Conservation (phyloP, 35 echinoderm and acorn worm genomes). For the Diadema setosum region DNA sequence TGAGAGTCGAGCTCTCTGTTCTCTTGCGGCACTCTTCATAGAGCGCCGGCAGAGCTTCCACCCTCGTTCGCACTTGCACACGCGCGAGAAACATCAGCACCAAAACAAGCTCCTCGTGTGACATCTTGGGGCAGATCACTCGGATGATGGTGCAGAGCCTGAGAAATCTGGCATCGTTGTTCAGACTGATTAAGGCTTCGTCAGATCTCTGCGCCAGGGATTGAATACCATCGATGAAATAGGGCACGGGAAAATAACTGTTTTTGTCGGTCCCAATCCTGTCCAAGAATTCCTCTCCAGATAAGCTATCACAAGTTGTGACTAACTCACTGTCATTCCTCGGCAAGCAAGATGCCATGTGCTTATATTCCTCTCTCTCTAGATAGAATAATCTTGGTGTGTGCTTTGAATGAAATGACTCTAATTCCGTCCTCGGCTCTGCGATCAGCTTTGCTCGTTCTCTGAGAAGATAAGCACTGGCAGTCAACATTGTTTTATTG, state of each 20-base stretch:
- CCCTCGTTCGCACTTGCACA: constrained; percentile 9
- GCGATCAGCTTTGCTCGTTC: background rate
- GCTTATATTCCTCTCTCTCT: constrained; percentile 1
- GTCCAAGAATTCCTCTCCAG: background rate
- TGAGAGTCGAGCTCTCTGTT: background rate
- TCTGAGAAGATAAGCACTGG: background rate
- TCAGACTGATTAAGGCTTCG: constrained; percentile 13
- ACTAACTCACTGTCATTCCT: background rate
- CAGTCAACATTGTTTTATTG: background rate
- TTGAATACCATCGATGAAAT: background rate
- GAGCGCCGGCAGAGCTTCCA: background rate
- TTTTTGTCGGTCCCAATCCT: background rate
- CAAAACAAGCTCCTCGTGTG: constrained; percentile 15
- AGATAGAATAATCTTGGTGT: constrained; percentile 69
- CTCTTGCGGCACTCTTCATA: constrained; percentile 33
- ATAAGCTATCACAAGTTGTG: background rate
- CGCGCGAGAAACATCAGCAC: constrained; percentile 33
- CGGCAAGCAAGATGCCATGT: constrained; percentile 14
- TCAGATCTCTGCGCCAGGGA: background rate
- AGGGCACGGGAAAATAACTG: background rate
- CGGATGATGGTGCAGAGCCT: constrained; percentile 12
- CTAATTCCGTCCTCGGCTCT: background rate
- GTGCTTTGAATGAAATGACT: constrained; percentile 38
- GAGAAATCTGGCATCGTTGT: constrained; percentile 10
- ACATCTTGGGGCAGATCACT: background rate